These are phyloP conservation scores for Trissolcus brochymenae DNA, from an alignment of 2,888 invertebrate species.

Conservation along the genomic window DNA sequence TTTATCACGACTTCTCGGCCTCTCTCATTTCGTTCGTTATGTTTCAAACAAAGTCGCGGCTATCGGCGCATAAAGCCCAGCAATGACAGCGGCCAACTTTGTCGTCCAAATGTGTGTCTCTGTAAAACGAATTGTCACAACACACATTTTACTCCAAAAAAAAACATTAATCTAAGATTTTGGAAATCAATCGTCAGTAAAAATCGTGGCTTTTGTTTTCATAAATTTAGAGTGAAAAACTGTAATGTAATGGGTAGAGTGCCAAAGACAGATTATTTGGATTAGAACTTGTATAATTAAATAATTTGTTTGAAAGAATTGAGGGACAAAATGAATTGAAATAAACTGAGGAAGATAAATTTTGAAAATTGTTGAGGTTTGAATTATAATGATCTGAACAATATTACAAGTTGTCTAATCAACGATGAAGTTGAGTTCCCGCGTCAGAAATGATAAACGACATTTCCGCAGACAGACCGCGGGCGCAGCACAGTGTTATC, in stretches of 20 bases:
- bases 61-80: constrained; percentile 22
- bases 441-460: constrained; percentile 57
- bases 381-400: background rate
- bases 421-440: constrained; percentile 26
- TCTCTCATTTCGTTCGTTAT: constrained; percentile 58
- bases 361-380: no score
- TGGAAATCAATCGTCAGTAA: background rate
- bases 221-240: background rate
- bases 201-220: background rate
- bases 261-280: no score
- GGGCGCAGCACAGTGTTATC: constrained; percentile 49
- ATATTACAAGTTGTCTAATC: constrained; percentile 21
- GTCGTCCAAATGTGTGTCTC: constrained; percentile 7
- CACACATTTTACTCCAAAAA: background rate
- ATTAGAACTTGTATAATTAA: no score
- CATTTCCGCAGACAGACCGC: constrained; percentile 47
- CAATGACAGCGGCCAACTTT: constrained; percentile 36
- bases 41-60: constrained; percentile 61
- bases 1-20: constrained; percentile 68
- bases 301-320: no score
- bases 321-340: background rate
- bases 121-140: background rate
- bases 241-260: background rate
- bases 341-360: background rate
- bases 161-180: background rate